Percentiles rank a stretch among this genome's conserved stretches.
Conservation (phyloP, 2,113 vertebrate genomes). For the Perognathus longimembris region DNA sequence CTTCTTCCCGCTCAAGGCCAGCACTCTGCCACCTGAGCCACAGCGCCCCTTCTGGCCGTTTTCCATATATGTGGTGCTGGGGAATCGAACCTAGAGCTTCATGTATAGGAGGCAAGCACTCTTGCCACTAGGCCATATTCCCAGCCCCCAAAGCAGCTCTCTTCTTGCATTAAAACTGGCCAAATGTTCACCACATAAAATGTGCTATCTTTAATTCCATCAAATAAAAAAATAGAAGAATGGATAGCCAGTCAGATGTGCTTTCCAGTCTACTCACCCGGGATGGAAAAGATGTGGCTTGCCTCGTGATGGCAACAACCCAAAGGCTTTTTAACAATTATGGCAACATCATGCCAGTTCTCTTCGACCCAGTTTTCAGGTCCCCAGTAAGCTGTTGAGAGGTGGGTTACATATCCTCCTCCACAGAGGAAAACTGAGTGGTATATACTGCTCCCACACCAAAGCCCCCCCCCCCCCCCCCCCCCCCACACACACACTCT, state of each 20-base stretch:
- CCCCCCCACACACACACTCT: too few relatives aligned
- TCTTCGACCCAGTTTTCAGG: not conserved
- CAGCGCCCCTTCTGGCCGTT: too few relatives aligned
- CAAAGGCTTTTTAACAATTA: not conserved
- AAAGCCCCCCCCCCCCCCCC: not conserved
- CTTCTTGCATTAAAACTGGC: not conserved
- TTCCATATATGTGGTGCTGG: too few relatives aligned
- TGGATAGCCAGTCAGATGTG: not conserved
- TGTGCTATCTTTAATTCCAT: not conserved
- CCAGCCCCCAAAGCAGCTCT: conserved; percentile 16
- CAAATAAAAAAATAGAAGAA: conserved; percentile 4
- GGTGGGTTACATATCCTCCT: too few relatives aligned
- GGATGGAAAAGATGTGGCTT: not conserved
- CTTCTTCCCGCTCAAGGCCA: too few relatives aligned
- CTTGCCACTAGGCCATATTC: too few relatives aligned
- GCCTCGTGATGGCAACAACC: not conserved
- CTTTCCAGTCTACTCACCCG: not conserved
- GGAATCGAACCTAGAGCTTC: too few relatives aligned
- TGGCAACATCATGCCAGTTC: accelerated
- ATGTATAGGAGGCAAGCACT: too few relatives aligned
- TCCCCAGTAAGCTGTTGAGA: not conserved
- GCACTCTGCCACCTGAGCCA: too few relatives aligned
- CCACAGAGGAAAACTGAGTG: too few relatives aligned
- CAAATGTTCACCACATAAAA: not conserved
- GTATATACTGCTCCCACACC: not conserved